Evolutionary conservation across 2,888 invertebrate genomes (phyloP).

Genomic region (Exocentrus adspersus): DNA sequence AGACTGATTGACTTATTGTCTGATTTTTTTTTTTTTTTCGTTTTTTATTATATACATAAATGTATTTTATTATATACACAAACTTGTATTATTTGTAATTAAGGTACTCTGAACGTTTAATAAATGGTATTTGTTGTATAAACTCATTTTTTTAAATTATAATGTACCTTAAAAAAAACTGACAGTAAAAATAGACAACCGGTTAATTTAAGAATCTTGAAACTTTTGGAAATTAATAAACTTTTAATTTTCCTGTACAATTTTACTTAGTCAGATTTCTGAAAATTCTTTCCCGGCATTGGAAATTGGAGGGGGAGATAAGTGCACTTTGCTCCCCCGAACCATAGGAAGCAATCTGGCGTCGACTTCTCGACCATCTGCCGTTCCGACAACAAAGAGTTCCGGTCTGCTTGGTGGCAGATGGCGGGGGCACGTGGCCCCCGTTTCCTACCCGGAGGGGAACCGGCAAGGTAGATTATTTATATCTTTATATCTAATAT

Average conservation of each 20-base stretch:
- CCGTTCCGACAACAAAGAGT: not conserved
- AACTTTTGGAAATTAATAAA: too few species aligned
- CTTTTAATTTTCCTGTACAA: too few species aligned
- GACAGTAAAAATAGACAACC: too few species aligned
- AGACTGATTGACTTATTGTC: constrained; percentile 34
- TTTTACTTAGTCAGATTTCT: too few species aligned
- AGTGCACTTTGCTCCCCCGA: too few species aligned
- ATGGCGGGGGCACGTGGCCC: not conserved
- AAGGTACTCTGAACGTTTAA: constrained; percentile 2
- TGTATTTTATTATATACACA: constrained; percentile 10
- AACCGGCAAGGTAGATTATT: too few species aligned
- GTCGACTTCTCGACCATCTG: not conserved
- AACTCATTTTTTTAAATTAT: not conserved
- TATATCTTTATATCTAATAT: too few species aligned
- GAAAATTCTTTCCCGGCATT: too few species aligned
- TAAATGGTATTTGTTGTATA: constrained; percentile 17
- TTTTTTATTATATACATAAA: constrained; percentile 1
- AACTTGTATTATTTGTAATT: constrained; percentile 21
- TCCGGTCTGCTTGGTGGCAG: not conserved
- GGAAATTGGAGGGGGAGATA: too few species aligned
- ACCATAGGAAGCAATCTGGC: too few species aligned
- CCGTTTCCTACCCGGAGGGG: not conserved
- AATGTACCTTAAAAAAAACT: too few species aligned
- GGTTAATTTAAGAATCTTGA: too few species aligned
- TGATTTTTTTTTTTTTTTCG: constrained; percentile 14